Conservation (phyloP, 2,888 invertebrate genomes). For the Amphipoea lucens region DNA sequence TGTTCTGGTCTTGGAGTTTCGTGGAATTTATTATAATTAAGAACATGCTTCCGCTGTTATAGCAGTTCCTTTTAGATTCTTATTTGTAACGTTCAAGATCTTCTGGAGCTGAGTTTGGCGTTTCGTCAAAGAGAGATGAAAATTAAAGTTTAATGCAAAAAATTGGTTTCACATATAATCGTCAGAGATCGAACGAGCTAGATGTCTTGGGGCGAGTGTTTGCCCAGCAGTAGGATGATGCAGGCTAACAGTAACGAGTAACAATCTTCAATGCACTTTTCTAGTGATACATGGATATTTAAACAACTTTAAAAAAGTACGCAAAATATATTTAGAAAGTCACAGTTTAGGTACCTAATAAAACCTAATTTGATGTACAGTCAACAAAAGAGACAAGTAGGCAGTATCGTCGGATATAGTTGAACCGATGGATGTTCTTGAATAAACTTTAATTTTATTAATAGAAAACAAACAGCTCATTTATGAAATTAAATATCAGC, state of each 20-base stretch:
- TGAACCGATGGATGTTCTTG: too few relatives aligned
- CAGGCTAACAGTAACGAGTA: background rate
- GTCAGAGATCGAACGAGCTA: background rate
- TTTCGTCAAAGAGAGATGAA: background rate
- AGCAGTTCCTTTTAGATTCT: background rate
- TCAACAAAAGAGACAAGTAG: too few relatives aligned
- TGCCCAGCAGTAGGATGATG: background rate
- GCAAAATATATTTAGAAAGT: background rate
- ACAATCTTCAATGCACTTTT: background rate
- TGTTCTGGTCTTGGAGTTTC: slow-evolving; percentile 21
- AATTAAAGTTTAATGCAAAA: background rate
- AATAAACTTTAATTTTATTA: too few relatives aligned
- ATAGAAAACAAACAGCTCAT: too few relatives aligned
- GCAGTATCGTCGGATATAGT: too few relatives aligned
- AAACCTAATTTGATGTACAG: background rate
- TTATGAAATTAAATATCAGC: too few relatives aligned
- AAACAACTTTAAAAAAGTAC: background rate
- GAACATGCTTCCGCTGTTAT: background rate
- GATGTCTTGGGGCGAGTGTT: background rate
- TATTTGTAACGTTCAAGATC: background rate
- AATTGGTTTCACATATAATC: too few relatives aligned
- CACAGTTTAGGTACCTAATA: background rate
- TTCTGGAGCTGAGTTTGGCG: background rate
- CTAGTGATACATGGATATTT: too few relatives aligned
- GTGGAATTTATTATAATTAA: slow-evolving; percentile 13